phyloP scores from a whole-genome alignment of 30 jellyfish, hydroid and myxozoan genomes.

The Chrysaora quinquecirrha region DNA sequence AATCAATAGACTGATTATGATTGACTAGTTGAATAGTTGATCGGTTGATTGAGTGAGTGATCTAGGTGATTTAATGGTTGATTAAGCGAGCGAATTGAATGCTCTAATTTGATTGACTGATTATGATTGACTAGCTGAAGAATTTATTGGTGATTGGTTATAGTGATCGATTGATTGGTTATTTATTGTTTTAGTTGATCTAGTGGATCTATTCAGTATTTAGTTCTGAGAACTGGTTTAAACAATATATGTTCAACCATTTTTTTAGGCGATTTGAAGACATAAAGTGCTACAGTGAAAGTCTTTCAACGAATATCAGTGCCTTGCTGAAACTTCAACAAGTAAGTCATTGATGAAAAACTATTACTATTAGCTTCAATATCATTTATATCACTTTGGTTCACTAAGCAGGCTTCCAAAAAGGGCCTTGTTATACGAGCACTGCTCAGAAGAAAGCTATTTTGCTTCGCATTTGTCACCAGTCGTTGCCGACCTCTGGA shows the following conservation, averaged over 20 bases:
- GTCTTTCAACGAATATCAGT: constrained; percentile 74
- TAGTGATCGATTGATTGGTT: neutral
- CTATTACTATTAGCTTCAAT: neutral
- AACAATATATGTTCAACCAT: too few relatives aligned
- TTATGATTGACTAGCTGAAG: neutral
- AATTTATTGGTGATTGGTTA: neutral
- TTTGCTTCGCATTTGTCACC: too few relatives aligned
- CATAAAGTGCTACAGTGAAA: constrained; percentile 83
- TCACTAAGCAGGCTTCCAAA: too few relatives aligned
- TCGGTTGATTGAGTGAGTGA: too few relatives aligned
- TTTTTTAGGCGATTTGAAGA: constrained; percentile 89
- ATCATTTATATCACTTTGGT: too few relatives aligned
- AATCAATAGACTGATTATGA: too few relatives aligned
- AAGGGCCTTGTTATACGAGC: too few relatives aligned
- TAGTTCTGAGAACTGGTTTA: too few relatives aligned
- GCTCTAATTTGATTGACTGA: neutral
- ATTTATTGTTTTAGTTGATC: neutral
- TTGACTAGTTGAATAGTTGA: too few relatives aligned
- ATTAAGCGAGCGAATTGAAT: neutral
- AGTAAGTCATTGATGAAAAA: constrained; percentile 14
- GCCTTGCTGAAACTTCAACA: constrained; percentile 87
- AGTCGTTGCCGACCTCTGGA: too few relatives aligned
- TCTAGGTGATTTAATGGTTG: neutral
- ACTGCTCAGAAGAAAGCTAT: too few relatives aligned
- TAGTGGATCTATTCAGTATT: too few relatives aligned